phyloP scores from a whole-genome alignment of 2,888 invertebrate species.

The Actias luna region DNA sequence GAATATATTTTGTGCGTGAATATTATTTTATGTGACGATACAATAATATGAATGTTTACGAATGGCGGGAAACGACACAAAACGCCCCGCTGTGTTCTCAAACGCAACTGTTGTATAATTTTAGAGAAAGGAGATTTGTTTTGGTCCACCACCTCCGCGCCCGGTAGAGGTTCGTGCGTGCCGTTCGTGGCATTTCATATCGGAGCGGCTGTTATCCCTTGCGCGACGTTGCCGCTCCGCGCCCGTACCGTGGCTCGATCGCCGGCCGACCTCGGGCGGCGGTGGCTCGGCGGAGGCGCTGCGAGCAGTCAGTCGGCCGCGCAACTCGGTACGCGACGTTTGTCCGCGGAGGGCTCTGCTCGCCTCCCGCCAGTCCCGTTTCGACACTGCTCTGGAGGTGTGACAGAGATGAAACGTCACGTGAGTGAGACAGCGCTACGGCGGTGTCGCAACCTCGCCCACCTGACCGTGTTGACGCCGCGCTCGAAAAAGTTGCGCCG shows the following conservation, averaged over 20 bases:
- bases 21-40: slow-evolving; percentile 36
- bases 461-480: slow-evolving; percentile 82
- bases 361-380: slow-evolving; percentile 52
- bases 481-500: slow-evolving; percentile 81
- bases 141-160: slow-evolving; percentile 71
- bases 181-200: slow-evolving; percentile 68
- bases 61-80: slow-evolving; percentile 52
- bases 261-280: slow-evolving; percentile 47
- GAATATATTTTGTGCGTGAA: not conserved
- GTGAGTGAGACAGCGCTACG: slow-evolving; percentile 62
- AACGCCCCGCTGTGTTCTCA: slow-evolving; percentile 48
- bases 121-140: slow-evolving; percentile 81
- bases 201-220: slow-evolving; percentile 55
- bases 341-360: slow-evolving; percentile 69
- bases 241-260: slow-evolving; percentile 54
- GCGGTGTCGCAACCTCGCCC: slow-evolving; percentile 82
- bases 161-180: slow-evolving; percentile 66
- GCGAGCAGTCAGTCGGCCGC: slow-evolving; percentile 77
- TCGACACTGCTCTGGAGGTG: slow-evolving; percentile 42
- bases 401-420: slow-evolving; percentile 54
- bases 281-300: slow-evolving; percentile 45
- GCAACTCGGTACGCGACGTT: slow-evolving; percentile 81
- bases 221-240: slow-evolving; percentile 76
- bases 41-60: slow-evolving; percentile 33
- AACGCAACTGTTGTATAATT: slow-evolving; percentile 74